These are phyloP conservation scores for Python bivittatus DNA, from an alignment of 2,113 vertebrate genomes.

Conservation along the genomic window DNA sequence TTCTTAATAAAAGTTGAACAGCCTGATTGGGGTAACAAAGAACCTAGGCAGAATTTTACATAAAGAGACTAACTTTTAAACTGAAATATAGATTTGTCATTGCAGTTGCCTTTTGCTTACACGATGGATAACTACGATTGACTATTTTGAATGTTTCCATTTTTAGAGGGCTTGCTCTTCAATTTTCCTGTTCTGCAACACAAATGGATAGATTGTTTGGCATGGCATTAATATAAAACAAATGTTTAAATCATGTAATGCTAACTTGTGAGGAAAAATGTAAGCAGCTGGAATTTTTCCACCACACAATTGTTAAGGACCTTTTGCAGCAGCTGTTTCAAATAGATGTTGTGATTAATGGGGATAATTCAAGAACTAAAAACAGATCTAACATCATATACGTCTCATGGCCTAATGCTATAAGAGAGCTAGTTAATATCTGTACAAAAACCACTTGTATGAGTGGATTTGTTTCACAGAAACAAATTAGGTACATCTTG, in stretches of 20 bases:
- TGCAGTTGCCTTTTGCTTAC: slow-evolving; percentile 33
- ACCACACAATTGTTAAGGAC: slow-evolving; percentile 59
- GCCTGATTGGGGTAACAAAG: not conserved
- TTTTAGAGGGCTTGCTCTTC: slow-evolving; percentile 57
- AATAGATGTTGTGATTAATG: slow-evolving; percentile 71
- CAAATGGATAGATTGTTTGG: slow-evolving; percentile 59
- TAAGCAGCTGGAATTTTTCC: slow-evolving; percentile 70
- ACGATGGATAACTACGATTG: slow-evolving; percentile 9
- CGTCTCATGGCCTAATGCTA: slow-evolving; percentile 39
- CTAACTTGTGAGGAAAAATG: slow-evolving; percentile 70
- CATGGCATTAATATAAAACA: slow-evolving; percentile 66
- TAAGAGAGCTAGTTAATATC: slow-evolving; percentile 29
- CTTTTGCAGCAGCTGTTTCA: slow-evolving; percentile 67
- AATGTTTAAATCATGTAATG: slow-evolving; percentile 65
- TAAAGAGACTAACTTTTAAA: not conserved
- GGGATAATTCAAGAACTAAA: slow-evolving; percentile 67
- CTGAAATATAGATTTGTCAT: not conserved
- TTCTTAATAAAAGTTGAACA: not conserved
- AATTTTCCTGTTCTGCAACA: slow-evolving; percentile 55
- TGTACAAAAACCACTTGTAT: slow-evolving; percentile 37
- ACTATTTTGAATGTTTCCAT: slow-evolving; percentile 50
- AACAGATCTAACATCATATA: slow-evolving; percentile 64
- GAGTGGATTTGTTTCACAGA: slow-evolving; percentile 10
- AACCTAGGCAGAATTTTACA: not conserved
- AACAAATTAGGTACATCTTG: slow-evolving; percentile 20